Percentiles rank a stretch among this genome's conserved stretches.
phyloP scores from a whole-genome alignment of 2,113 vertebrate genomes.

The Podocnemis expansa region DNA sequence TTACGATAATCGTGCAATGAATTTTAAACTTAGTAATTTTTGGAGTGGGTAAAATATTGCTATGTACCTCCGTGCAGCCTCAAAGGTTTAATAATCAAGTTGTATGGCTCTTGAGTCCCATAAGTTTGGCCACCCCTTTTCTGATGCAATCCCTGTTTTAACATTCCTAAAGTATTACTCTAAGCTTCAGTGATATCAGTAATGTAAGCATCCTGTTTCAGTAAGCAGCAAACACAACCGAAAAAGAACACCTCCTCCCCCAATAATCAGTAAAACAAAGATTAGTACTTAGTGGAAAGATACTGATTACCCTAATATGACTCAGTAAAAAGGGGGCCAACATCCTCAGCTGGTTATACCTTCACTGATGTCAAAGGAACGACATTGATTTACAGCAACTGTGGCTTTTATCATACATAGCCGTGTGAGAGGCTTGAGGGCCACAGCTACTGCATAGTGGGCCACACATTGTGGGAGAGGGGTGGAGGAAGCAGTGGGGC shows the following conservation, averaged over 20 bases:
- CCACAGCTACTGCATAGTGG: too few relatives aligned
- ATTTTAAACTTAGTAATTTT: too few relatives aligned
- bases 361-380: neutral
- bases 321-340: neutral
- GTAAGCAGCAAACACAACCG: slow-evolving; percentile 2
- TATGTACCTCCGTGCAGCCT: too few relatives aligned
- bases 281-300: slow-evolving; percentile 14
- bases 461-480: too few relatives aligned
- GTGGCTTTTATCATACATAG: neutral
- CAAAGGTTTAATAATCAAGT: too few relatives aligned
- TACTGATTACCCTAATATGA: neutral
- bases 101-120: too few relatives aligned
- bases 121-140: too few relatives aligned
- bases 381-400: neutral
- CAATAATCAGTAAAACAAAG: slow-evolving; percentile 3
- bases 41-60: too few relatives aligned
- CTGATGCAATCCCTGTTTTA: neutral
- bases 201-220: slow-evolving; percentile 19
- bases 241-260: neutral
- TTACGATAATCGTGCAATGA: too few relatives aligned
- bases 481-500: too few relatives aligned
- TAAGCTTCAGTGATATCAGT: slow-evolving; percentile 16
- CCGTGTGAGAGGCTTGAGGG: neutral
- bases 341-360: neutral
- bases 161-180: neutral